These are phyloP conservation scores for Macrotus californicus DNA, from an alignment of 2,113 vertebrate species.

Conservation along the genomic window DNA sequence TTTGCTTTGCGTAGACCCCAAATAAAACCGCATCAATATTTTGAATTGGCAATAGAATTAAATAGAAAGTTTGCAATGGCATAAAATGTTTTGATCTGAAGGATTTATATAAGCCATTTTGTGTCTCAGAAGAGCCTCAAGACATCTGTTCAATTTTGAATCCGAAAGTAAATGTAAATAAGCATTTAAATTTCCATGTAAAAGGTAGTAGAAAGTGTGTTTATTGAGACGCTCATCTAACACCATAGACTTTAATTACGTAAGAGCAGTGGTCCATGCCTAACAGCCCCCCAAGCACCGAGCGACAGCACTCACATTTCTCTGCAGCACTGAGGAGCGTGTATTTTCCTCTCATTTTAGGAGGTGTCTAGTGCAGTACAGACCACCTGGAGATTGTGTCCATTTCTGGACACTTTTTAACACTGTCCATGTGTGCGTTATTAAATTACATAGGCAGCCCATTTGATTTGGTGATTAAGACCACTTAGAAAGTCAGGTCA, in stretches of 20 bases:
- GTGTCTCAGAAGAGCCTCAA: conserved; percentile 31
- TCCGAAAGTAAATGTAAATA: conserved; percentile 34
- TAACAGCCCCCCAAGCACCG: not conserved
- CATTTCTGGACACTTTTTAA: not conserved
- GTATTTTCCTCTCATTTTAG: not conserved
- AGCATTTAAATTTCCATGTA: conserved; percentile 16
- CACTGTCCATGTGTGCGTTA: not conserved
- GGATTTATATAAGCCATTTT: conserved; percentile 50
- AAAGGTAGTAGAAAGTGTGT: conserved; percentile 3
- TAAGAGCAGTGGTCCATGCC: conserved; percentile 16
- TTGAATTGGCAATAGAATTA: conserved; percentile 52
- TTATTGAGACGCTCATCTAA: conserved; percentile 27
- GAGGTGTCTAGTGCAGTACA: not conserved
- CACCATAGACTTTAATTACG: conserved; percentile 18
- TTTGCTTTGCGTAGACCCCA: not conserved
- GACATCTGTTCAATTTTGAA: conserved; percentile 45
- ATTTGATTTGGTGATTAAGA: not conserved
- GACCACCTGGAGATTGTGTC: not conserved
- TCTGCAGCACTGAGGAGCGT: not conserved
- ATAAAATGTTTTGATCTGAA: conserved; percentile 26
- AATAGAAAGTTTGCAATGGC: conserved; percentile 21
- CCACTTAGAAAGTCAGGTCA: not conserved
- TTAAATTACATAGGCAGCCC: not conserved
- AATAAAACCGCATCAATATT: conserved; percentile 46
- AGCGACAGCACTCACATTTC: not conserved